Conservation (phyloP, 2,797 vertebrate genomes). For the Octomys mimax region DNA sequence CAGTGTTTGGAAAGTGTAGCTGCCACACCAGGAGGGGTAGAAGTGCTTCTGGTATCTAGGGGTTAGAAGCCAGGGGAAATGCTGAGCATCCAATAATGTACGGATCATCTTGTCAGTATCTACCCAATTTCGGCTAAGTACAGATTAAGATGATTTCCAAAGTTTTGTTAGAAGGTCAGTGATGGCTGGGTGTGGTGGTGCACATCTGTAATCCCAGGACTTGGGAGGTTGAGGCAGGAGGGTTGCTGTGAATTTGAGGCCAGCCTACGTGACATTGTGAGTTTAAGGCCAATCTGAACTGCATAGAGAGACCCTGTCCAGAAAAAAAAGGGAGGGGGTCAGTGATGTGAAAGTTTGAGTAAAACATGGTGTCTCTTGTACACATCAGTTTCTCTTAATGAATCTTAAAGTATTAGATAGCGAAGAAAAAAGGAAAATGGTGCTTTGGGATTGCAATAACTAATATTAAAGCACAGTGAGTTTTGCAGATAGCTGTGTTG, state of each 20-base stretch:
- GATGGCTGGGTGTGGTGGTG: neutral
- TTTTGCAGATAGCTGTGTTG: neutral
- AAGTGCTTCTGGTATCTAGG: neutral
- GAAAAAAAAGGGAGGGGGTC: neutral
- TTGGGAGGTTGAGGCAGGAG: neutral
- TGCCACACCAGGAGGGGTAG: neutral
- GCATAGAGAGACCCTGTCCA: neutral
- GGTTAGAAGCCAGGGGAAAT: neutral
- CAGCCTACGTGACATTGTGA: neutral
- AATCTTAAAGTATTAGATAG: neutral
- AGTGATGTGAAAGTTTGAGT: neutral
- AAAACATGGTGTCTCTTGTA: neutral
- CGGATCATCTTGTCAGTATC: neutral
- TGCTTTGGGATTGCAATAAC: neutral
- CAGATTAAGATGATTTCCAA: neutral
- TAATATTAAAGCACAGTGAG: rapidly evolving
- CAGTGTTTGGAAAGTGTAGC: neutral
- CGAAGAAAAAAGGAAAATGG: neutral
- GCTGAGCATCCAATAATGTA: neutral
- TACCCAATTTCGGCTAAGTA: neutral
- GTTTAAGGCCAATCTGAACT: neutral
- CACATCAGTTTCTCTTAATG: neutral
- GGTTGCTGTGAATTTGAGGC: neutral
- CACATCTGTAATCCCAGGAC: neutral
- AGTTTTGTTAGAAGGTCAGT: neutral